Evolutionary conservation across 2,888 invertebrate genomes (phyloP).

Genomic region (Sarcophaga variegata): DNA sequence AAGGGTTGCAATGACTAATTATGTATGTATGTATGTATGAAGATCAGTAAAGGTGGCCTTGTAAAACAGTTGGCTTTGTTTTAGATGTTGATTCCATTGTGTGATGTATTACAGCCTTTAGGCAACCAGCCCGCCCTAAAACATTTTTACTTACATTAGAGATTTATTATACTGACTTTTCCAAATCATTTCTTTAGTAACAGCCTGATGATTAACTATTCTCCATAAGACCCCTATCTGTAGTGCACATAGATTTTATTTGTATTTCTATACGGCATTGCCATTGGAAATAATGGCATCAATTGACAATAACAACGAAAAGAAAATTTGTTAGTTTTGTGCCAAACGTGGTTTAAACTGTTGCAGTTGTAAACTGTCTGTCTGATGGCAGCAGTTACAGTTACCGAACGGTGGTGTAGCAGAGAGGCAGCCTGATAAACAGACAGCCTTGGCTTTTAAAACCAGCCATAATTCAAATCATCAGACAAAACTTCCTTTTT

Average conservation of each 20-base stretch:
- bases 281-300: constrained; percentile 45
- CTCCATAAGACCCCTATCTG: too few relatives aligned
- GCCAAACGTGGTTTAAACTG: constrained; percentile 51
- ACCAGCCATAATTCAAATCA: constrained; percentile 63
- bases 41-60: too few relatives aligned
- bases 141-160: too few relatives aligned
- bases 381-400: constrained; percentile 52
- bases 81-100: too few relatives aligned
- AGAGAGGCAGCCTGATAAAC: constrained; percentile 25
- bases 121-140: too few relatives aligned
- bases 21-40: too few relatives aligned
- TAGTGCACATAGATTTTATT: not conserved
- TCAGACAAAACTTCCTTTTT: constrained; percentile 62
- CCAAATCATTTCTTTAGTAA: too few relatives aligned
- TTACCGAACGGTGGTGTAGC: constrained; percentile 3
- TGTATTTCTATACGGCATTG: constrained; percentile 33
- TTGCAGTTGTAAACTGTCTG: constrained; percentile 60
- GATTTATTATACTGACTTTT: too few relatives aligned
- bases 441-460: constrained; percentile 63
- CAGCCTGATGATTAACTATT: too few relatives aligned
- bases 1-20: too few relatives aligned
- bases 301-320: constrained; percentile 16
- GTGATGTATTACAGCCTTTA: too few relatives aligned
- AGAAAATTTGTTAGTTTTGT: constrained; percentile 5
- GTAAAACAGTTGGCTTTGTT: too few relatives aligned